Evolutionary conservation across 1,140 invertebrate species (phyloP), one percentile per base, ranked within the genome.

Genomic region (Oedothorax gibbosus): DNA sequence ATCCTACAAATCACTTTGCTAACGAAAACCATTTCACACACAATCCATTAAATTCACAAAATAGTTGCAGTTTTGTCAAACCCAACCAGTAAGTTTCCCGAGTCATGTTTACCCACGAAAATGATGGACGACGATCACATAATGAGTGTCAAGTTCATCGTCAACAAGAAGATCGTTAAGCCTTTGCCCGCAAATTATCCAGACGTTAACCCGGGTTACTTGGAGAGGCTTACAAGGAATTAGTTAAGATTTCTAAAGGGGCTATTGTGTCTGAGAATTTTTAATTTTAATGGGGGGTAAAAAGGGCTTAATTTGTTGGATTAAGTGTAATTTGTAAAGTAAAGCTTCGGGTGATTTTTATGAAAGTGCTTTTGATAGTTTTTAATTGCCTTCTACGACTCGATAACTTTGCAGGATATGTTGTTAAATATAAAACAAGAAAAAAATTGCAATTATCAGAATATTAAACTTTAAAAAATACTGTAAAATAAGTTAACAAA

Each of bases 241-340:
- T 15, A 75, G 35, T 60, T 75, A 21, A 75, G 49, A 57, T 21
- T 53, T 51, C 60, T 75, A 60, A 56, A 53, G 72, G 56, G 21
- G 56, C 15, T 14, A 57, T 75, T 57, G 6, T 50, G 2, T 14
- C 49, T 53, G 54, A 35, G 49, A n/a, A 50, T 69, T 69, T 69
- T 69, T 69, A 50, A 50, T 60, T 35, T 5, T 35, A 6, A 9
- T 53, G 15, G 51, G 20, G 14, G 54, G 12, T 71, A 56, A 50
- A 56, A 75, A 60, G 53, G 35, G 53, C 20, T 21, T 75, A 75
- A 75, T 75, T 75, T 57, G 56, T 57, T 21, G 72, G 54, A 75
- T 75, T 75, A 75, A 35, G 72, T 60, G 15, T 75, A 75, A 75
- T 75, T 56, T 71, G 69, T 71, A 53, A 71, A 20, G 69, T 53